Evolutionary conservation across 2,888 invertebrate species (phyloP), one percentile per base, ranked within the genome.

Genomic region (Apamea monoglypha): DNA sequence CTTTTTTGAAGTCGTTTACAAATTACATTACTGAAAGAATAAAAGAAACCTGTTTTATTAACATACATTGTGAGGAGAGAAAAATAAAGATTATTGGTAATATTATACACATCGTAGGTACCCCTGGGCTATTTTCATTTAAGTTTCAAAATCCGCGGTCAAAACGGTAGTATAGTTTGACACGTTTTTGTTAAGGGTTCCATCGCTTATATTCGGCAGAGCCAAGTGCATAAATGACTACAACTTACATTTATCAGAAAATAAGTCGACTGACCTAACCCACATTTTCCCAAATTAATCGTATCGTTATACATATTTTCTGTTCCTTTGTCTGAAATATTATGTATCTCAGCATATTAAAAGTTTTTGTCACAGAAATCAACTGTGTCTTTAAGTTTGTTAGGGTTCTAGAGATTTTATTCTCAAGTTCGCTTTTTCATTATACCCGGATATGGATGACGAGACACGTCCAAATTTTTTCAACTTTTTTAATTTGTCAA

Each of bases 401-500:
- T 21, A 73, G 4, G 69, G 63, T 21, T 76, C 5, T 73, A 8
- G 59, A 76, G 56, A 71, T 14, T 25, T 50, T 77, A 73, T 81
- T 84, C 59, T 29, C 21, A 76, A 84, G 63, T 73, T 75, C 29
- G 10, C 50, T 5, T 74, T 36, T 80, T 16, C 59, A 25, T 12
- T 44, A 61, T 59, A 77, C 32, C 50, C 21, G 67, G 66, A 44
- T 56, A n/a, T 61, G 25, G 56, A 76, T 61, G 63, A 25, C n/a
- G 32, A 63, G 73, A 50, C 75, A 75, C 74, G 78, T 78, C 36
- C 59, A 76, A 12, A 61, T 76, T 81, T 79, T 81, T 78, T 74
- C 47, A 86, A 88, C 79, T 88, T 86, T 80, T 70, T 86, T 81
- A 82, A 84, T 84, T 84, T 74, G 50, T 82, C 53, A 50, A 79